Evolutionary conservation across 2,888 invertebrate species (phyloP), one percentile per base, ranked within the genome.

Genomic region (Drosophila subsilvestris): DNA sequence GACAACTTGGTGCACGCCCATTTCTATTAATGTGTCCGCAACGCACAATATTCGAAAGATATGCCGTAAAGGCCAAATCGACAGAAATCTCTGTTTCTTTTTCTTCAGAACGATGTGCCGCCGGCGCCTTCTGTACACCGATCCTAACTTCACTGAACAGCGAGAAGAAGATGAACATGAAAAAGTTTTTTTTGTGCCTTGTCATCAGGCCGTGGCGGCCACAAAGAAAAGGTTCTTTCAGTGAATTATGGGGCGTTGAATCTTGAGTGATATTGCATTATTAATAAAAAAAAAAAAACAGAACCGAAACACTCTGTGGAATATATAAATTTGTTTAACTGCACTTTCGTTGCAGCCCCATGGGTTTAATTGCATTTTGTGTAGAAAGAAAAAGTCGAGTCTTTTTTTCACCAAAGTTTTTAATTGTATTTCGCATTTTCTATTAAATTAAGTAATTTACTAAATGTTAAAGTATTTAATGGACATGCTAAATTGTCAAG

Each of bases 261-360:
- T 85, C 79, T 80, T 75, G 77, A 89, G 80, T 87, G 87, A 89
- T 89, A 87, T 75, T 85, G 89, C 83, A 88, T 53, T 88, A 83
- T 88, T 88, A 68, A 50, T 42, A 47, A 45, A 32, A 22, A 12
- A 47, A 68, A 48, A 55, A 74, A 57, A 56, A 69, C 62, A 48
- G 56, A 60, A 42, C 59, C 17, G 6, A n/a, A 27, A 44, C 20
- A 58, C 57, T 27, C 43, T 29, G 22, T 55, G 48, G 51, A 25
- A 17, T 54, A n/a, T 44, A 43, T 17, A 43, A 44, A 44, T 44
- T 37, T 60, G 32, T 69, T 69, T 57, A 60, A 65, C 59, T 65
- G 69, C 63, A 74, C 70, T 76, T 67, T 57, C 59, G 43, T 63
- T 49, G 75, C 63, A 69, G 54, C 20, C 44, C 44, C 29, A 53